phyloP scores from a whole-genome alignment of 2,113 vertebrate species.

The Pristiophorus japonicus region DNA sequence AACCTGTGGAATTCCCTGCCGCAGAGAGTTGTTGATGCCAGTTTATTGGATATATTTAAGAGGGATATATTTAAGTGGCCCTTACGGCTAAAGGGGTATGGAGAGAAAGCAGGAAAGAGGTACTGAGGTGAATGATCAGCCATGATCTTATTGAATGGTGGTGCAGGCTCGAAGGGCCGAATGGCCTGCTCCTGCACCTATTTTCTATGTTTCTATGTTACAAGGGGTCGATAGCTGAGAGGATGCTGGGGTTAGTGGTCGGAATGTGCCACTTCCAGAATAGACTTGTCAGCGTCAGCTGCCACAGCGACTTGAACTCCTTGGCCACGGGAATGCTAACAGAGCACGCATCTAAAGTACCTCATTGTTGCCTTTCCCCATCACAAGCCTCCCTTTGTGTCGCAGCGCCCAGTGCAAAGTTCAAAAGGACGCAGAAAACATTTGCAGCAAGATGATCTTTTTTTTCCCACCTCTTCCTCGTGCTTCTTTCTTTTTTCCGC shows the following conservation, averaged over 20 bases:
- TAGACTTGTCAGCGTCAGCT: background rate
- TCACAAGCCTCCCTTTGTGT: slow-evolving; percentile 15
- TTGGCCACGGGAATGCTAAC: background rate
- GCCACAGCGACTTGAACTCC: background rate
- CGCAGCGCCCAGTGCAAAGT: background rate
- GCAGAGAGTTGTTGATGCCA: too few species aligned
- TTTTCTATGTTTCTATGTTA: too few species aligned
- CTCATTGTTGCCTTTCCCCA: background rate
- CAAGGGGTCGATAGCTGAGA: background rate
- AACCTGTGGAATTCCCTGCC: too few species aligned
- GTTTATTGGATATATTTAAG: too few species aligned
- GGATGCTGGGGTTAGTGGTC: background rate
- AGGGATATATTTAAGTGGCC: too few species aligned
- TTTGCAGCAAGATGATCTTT: background rate
- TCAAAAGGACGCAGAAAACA: slow-evolving; percentile 15
- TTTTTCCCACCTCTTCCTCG: background rate
- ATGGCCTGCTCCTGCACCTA: too few species aligned
- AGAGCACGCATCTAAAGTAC: background rate
- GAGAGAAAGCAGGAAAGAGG: too few species aligned
- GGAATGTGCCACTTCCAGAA: background rate
- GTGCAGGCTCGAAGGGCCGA: too few species aligned
- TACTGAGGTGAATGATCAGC: too few species aligned
- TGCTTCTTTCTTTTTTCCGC: background rate
- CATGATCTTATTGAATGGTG: too few species aligned
- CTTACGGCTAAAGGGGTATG: too few species aligned